Evolutionary conservation across 2,797 vertebrate species (phyloP).

Genomic region (Chromis chromis): DNA sequence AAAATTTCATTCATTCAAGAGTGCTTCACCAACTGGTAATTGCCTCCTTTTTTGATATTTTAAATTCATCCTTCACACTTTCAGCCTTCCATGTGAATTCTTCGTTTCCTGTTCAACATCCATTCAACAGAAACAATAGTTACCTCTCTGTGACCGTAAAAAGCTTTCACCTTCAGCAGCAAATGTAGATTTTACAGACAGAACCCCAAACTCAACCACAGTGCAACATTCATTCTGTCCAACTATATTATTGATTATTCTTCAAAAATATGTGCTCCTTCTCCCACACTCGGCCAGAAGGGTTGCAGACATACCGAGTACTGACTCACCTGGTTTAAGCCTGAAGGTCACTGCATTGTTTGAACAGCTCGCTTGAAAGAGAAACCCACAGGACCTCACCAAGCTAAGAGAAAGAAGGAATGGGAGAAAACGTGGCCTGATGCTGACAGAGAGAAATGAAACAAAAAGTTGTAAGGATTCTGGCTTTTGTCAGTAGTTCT

Average conservation of each 20-base stretch:
- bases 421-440: no score
- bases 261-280: slow-evolving; percentile 12
- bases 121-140: background rate
- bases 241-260: slow-evolving; percentile 24
- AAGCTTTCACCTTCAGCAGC: background rate
- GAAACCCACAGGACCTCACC: no score
- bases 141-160: slow-evolving; percentile 1
- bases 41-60: background rate
- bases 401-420: no score
- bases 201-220: background rate
- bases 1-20: background rate
- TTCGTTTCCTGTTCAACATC: slow-evolving; percentile 10
- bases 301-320: background rate
- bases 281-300: background rate
- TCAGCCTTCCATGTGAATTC: background rate
- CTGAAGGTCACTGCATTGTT: background rate
- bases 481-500: no score
- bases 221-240: slow-evolving; percentile 9
- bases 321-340: background rate
- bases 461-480: no score
- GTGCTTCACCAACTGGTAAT: slow-evolving; percentile 7
- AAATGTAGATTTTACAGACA: background rate
- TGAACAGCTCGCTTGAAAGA: no score
- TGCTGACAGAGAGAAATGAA: no score
- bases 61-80: background rate